Conservation (phyloP, 2,797 vertebrate species). For the Trachops cirrhosus region DNA sequence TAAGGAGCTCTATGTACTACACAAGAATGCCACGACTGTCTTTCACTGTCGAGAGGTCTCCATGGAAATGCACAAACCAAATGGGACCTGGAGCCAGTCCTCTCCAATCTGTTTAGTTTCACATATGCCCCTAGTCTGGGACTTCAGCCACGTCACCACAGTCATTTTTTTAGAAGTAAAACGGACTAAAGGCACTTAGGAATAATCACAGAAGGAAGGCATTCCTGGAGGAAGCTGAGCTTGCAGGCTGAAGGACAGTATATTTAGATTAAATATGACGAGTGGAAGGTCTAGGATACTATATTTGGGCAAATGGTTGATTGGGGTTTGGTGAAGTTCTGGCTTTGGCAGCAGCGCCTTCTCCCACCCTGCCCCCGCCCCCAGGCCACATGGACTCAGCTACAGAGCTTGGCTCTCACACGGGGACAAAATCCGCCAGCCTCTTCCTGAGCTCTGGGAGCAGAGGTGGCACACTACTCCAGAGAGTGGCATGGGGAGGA, state of each 20-base stretch:
- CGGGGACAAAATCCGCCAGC: not conserved
- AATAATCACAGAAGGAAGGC: conserved; percentile 25
- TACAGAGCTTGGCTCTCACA: not conserved
- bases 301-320: conserved; percentile 67
- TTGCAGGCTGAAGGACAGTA: not conserved
- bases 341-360: not conserved
- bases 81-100: not conserved
- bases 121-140: not conserved
- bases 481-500: not conserved
- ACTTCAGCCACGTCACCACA: not conserved
- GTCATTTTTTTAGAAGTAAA: conserved; percentile 16
- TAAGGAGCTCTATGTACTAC: not conserved
- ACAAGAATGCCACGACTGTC: not conserved
- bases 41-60: not conserved
- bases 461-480: not conserved
- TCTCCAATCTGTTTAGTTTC: conserved; percentile 2
- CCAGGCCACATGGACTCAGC: not conserved
- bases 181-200: not conserved
- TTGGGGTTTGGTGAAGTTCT: conserved; percentile 52
- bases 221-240: not conserved
- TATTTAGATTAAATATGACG: conserved; percentile 54
- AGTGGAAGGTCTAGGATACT: conserved; percentile 18
- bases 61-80: conserved; percentile 30
- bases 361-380: not conserved
- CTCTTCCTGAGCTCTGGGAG: not conserved